Evolutionary conservation across 2,888 invertebrate genomes (phyloP).

Genomic region (Platycheirus albimanus): DNA sequence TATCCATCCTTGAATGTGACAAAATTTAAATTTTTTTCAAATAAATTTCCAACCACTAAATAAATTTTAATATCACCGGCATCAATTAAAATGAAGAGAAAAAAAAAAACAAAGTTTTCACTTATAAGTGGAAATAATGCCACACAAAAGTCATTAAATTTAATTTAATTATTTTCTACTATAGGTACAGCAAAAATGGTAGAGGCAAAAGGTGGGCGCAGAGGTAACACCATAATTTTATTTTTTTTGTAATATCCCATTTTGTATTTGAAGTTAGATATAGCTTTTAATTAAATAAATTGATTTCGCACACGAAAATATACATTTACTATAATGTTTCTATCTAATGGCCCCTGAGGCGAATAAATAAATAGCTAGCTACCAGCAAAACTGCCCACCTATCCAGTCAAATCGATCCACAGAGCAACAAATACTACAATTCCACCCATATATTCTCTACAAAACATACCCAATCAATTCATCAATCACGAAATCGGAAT

Average conservation of each 20-base stretch:
- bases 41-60: slow-evolving; percentile 68
- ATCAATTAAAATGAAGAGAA: slow-evolving; percentile 49
- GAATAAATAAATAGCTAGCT: slow-evolving; percentile 41
- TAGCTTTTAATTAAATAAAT: slow-evolving; percentile 56
- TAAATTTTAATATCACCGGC: slow-evolving; percentile 54
- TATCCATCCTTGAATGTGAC: slow-evolving; percentile 60
- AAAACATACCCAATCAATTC: slow-evolving; percentile 66
- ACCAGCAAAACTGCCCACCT: slow-evolving; percentile 58
- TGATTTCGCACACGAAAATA: slow-evolving; percentile 46
- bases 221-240: background rate
- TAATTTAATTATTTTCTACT: slow-evolving; percentile 59
- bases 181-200: background rate
- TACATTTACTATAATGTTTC: background rate
- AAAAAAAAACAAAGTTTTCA: slow-evolving; percentile 27
- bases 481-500: slow-evolving; percentile 69
- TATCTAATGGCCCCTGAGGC: slow-evolving; percentile 25
- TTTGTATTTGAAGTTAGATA: slow-evolving; percentile 13
- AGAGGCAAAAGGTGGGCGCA: background rate
- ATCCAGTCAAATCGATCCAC: background rate
- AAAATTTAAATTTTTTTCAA: slow-evolving; percentile 35
- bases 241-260: slow-evolving; percentile 13
- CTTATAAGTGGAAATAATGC: slow-evolving; percentile 56
- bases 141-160: slow-evolving; percentile 67
- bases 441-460: slow-evolving; percentile 67
- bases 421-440: slow-evolving; percentile 32